Percentiles rank a stretch among this genome's conserved stretches.
phyloP scores from a whole-genome alignment of 2,888 invertebrate genomes.

The Cataglyphis altisquamis region DNA sequence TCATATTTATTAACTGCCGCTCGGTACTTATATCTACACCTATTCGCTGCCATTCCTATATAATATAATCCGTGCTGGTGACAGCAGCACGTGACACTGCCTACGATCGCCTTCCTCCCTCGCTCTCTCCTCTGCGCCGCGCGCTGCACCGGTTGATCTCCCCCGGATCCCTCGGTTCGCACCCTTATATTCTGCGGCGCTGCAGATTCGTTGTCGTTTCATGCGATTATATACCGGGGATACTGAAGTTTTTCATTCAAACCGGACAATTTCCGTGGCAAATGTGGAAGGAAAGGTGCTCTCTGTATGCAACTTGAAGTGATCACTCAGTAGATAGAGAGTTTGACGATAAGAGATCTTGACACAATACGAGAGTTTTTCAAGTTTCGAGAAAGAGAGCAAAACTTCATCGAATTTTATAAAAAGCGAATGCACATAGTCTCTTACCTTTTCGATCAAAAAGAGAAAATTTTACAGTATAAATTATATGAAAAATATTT shows the following conservation, averaged over 20 bases:
- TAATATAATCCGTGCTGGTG: constrained; percentile 85
- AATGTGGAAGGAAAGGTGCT: constrained; percentile 14
- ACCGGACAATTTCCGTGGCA: constrained; percentile 21
- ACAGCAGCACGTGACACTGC: constrained; percentile 85
- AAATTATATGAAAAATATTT: not conserved
- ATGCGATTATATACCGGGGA: constrained; percentile 75
- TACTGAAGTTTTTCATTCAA: not conserved
- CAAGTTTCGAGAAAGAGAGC: not conserved
- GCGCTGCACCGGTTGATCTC: constrained; percentile 45
- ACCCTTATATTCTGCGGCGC: constrained; percentile 57
- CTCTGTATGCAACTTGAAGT: not conserved
- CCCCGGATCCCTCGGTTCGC: constrained; percentile 35
- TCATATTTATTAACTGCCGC: constrained; percentile 86
- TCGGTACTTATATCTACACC: constrained; percentile 84
- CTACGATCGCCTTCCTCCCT: constrained; percentile 64
- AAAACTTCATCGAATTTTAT: not conserved
- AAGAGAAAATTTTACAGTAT: not conserved
- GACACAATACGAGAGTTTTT: not conserved
- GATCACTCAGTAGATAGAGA: not conserved
- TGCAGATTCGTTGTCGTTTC: constrained; percentile 77
- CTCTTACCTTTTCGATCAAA: not conserved
- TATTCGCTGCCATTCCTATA: constrained; percentile 84
- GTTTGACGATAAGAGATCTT: not conserved
- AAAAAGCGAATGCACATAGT: not conserved
- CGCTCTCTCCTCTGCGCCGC: constrained; percentile 37